Evolutionary conservation across 2,797 vertebrate species (phyloP), one percentile per base, ranked within the genome.

Genomic region (Melanogrammus aeglefinus): DNA sequence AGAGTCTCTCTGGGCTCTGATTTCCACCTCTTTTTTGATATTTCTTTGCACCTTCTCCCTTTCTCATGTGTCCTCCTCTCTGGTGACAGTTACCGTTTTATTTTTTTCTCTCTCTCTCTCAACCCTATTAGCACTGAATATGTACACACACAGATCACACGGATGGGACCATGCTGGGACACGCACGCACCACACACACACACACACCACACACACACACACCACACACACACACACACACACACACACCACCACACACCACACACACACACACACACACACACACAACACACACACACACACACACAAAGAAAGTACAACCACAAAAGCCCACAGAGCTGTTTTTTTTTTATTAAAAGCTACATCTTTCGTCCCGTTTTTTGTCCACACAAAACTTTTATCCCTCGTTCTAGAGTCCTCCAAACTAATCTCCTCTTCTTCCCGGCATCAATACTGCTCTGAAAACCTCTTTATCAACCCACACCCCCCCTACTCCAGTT

Each of bases 321-420:
- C 18, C 47, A 21, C 47, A 57, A 12, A 47, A 13, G 47, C 47
- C 18, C 18, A 57, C 47, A 57, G 6, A 6, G 47, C 47, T 18
- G 4, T 57, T 4, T 38, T 38, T 38, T 38, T 51, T 21, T 57
- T 57, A 57, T 57, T 57, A 57, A n/a, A 21, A 21, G 47, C 47
- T 16, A 18, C 47, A 47, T 47, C 10, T 16, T 47, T 47, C 44
- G 2, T 44, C 13, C 41, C 13, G 41, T 31, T 13, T 47, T 57
- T 21, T 57, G 47, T 57, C 47, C 47, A 21, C 21, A 18, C 5
- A 57, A 57, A 57, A 57, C 47, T 57, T 47, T 47, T 47, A 47
- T 57, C 81, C 29, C 85, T 75, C 78, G 74, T 38, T 80, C 36
- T 63, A 76, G 80, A 80, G 31, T 71, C 77, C 79, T 69, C 74